Evolutionary conservation across 2,113 vertebrate species (phyloP).

Genomic region (Ammodramus savannarum): DNA sequence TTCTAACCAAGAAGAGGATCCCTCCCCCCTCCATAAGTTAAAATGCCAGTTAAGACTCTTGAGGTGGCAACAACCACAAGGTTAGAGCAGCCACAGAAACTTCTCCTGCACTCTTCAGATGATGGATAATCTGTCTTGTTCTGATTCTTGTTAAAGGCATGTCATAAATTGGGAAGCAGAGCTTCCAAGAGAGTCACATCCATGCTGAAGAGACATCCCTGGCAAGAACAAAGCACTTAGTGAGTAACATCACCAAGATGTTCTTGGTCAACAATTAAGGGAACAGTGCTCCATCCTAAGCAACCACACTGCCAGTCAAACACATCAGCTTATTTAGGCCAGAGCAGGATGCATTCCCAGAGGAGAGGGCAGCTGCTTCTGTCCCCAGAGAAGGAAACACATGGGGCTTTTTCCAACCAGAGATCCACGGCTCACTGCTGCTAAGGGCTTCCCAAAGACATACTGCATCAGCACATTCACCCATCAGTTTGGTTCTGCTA

Average conservation of each 20-base stretch:
- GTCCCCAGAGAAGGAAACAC: background rate
- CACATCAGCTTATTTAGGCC: background rate
- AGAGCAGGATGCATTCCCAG: background rate
- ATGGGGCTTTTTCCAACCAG: fast-evolving
- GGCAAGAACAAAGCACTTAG: background rate
- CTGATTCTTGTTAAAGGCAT: background rate
- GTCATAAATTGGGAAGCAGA: background rate
- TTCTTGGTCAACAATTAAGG: background rate
- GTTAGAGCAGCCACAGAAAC: background rate
- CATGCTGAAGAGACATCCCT: background rate
- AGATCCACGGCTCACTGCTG: background rate
- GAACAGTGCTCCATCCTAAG: background rate
- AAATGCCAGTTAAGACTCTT: background rate
- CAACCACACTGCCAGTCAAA: background rate
- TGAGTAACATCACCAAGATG: background rate
- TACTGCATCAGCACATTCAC: background rate
- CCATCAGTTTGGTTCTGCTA: background rate
- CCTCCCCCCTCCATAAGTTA: background rate
- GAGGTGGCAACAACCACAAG: background rate
- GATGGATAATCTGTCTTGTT: background rate
- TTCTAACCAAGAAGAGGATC: background rate
- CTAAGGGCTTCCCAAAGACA: background rate
- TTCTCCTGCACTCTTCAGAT: background rate
- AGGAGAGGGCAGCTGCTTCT: background rate
- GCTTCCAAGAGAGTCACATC: background rate